A percentile compares a stretch with the other conserved stretches of the same genome.
phyloP scores from a whole-genome alignment of 2,888 invertebrate genomes.

The Phymatocera aterrima region DNA sequence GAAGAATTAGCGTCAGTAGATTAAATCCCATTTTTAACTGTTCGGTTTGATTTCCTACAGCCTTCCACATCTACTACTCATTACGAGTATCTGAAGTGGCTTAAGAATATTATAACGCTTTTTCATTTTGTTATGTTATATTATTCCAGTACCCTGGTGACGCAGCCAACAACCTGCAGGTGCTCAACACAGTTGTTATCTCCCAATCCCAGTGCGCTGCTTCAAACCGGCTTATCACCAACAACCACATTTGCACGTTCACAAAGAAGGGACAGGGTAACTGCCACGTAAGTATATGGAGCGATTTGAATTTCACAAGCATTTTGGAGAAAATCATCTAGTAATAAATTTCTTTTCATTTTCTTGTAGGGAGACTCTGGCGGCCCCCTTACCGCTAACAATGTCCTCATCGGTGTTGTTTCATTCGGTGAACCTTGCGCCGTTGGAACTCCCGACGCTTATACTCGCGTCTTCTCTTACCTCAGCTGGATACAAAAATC shows the following conservation, averaged over 20 bases:
- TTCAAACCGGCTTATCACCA: conserved; percentile 71
- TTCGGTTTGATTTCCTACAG: not conserved
- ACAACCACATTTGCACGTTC: conserved; percentile 79
- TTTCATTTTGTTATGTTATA: not conserved
- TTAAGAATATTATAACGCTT: not conserved
- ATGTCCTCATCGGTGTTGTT: conserved; percentile 62
- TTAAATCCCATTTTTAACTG: not conserved
- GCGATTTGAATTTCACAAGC: conserved; percentile 29
- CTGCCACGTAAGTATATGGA: conserved; percentile 76
- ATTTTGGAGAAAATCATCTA: not conserved
- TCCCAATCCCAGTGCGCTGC: conserved; percentile 75
- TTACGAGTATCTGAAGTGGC: too few relatives aligned
- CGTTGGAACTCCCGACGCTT: conserved; percentile 65
- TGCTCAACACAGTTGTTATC: conserved; percentile 76
- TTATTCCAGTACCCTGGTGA: conserved; percentile 73
- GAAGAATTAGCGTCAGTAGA: conserved; percentile 73
- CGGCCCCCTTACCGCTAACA: conserved; percentile 52
- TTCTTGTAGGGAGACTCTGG: conserved; percentile 55
- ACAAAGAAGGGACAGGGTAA: conserved; percentile 77
- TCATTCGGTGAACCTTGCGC: conserved; percentile 69
- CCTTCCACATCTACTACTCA: not conserved
- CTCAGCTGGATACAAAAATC: conserved; percentile 61
- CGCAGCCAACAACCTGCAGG: conserved; percentile 76
- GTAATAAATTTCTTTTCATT: conserved; percentile 15
- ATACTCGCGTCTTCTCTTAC: conserved; percentile 64